Percentiles rank a stretch among this genome's conserved stretches.
Evolutionary conservation across 2,113 vertebrate genomes (phyloP).

Genomic region (Mormyrus iriodes): DNA sequence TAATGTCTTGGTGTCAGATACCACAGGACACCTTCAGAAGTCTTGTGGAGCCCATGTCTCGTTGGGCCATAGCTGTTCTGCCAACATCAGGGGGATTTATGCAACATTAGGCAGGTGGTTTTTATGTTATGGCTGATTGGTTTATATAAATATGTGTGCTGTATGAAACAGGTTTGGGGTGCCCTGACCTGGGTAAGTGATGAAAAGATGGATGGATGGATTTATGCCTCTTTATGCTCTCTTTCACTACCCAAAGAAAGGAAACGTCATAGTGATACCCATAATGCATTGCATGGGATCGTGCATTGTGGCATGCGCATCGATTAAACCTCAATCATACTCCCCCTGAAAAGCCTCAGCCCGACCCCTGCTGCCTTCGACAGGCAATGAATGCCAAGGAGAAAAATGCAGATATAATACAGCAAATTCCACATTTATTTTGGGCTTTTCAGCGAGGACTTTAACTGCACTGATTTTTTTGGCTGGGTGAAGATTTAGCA

Average conservation of each 20-base stretch:
- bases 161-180: neutral
- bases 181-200: neutral
- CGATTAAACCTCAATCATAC: neutral
- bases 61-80: neutral
- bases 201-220: neutral
- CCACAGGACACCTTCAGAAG: no score
- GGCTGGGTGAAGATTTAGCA: neutral
- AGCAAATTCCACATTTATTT: slow-evolving; percentile 15
- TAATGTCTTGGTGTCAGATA: no score
- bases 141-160: neutral
- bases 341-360: neutral
- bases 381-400: neutral
- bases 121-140: neutral
- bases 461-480: slow-evolving; percentile 10
- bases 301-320: neutral
- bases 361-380: neutral
- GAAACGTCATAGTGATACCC: neutral
- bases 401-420: slow-evolving; percentile 13
- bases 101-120: neutral
- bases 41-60: neutral
- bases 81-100: neutral
- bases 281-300: neutral
- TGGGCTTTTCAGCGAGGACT: neutral
- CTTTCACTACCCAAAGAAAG: neutral
- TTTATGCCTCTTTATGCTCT: neutral